These are phyloP conservation scores for Neoitamus cyanurus DNA, from an alignment of 2,888 invertebrate species.

Conservation along the genomic window DNA sequence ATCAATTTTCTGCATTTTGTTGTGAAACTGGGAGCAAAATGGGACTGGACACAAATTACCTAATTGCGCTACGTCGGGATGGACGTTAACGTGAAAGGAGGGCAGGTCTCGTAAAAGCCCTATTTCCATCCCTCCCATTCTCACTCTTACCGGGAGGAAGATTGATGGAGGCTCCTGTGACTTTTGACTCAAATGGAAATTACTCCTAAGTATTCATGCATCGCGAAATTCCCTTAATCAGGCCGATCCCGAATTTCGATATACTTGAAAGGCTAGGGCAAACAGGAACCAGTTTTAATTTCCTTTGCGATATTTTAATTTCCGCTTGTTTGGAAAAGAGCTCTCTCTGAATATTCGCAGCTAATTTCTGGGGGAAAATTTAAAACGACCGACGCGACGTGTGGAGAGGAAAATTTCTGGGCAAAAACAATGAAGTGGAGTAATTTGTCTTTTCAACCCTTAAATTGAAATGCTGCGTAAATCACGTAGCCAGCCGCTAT, in stretches of 20 bases:
- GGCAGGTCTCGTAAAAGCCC: background rate
- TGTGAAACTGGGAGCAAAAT: background rate
- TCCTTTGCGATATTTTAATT: background rate
- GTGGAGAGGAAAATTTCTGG: background rate
- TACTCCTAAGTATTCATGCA: background rate
- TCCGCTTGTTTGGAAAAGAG: background rate
- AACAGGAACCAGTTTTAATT: background rate
- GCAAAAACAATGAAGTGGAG: background rate
- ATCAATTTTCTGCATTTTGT: background rate
- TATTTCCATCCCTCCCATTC: background rate
- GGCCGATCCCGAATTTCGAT: too few species aligned
- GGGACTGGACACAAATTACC: background rate
- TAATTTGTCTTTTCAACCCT: constrained; percentile 1
- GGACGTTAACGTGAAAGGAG: background rate
- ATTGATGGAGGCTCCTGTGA: background rate
- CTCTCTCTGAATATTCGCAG: background rate
- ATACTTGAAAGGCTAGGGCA: background rate
- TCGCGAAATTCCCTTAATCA: background rate
- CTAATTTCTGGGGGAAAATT: background rate
- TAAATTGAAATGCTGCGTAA: background rate
- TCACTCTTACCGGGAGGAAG: background rate
- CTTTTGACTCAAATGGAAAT: background rate
- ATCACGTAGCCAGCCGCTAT: background rate
- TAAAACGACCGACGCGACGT: background rate
- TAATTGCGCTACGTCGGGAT: background rate